A percentile compares a stretch with the other conserved stretches of the same genome.
These are phyloP conservation scores for Monopterus albus DNA, from an alignment of 2,113 vertebrate genomes.

Conservation along the genomic window DNA sequence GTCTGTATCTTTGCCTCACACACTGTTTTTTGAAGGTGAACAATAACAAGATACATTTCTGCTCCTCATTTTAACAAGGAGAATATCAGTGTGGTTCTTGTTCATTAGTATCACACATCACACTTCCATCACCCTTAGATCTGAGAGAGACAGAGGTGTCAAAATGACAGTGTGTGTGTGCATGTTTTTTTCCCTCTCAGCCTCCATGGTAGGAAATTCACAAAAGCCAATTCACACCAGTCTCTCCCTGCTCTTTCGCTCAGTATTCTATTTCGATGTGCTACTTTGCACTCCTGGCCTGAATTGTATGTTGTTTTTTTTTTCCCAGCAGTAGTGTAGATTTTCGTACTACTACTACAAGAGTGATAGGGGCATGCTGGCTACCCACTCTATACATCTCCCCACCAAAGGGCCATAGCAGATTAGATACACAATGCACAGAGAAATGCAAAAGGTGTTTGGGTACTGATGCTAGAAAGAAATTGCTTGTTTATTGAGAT, in stretches of 20 bases:
- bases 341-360: conserved; percentile 8
- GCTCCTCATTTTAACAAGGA: conserved; percentile 66
- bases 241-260: conserved; percentile 45
- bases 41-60: conserved; percentile 67
- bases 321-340: conserved; percentile 27
- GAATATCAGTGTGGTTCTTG: conserved; percentile 57
- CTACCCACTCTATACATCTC: background rate
- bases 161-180: conserved; percentile 55
- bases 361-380: conserved; percentile 14
- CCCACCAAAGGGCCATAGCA: conserved; percentile 17
- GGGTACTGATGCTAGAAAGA: conserved; percentile 26
- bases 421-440: conserved; percentile 24
- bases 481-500: conserved; percentile 31
- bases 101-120: conserved; percentile 74
- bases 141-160: conserved; percentile 71
- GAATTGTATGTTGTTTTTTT: conserved; percentile 32
- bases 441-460: conserved; percentile 14
- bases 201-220: conserved; percentile 51
- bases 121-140: conserved; percentile 71
- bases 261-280: conserved; percentile 34
- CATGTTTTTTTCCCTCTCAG: conserved; percentile 41
- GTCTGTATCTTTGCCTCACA: conserved; percentile 28
- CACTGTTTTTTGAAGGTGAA: conserved; percentile 58
- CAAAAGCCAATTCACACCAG: conserved; percentile 64
- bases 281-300: conserved; percentile 48